A percentile compares a stretch with the other conserved stretches of the same genome.
These are phyloP conservation scores for Lutraria lutraria DNA, from an alignment of 2,888 invertebrate species.

Conservation along the genomic window DNA sequence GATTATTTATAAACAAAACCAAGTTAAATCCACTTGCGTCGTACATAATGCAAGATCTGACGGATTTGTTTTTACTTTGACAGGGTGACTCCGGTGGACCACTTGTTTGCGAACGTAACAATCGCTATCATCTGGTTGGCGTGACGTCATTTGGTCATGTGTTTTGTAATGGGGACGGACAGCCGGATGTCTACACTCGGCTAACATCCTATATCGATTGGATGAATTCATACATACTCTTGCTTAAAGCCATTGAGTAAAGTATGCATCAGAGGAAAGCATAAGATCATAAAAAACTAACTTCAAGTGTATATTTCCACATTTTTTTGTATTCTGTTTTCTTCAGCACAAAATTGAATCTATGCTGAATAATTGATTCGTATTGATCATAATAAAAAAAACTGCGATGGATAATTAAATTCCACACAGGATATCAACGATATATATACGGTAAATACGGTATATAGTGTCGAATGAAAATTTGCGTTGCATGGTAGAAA, in stretches of 20 bases:
- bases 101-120: slow-evolving; percentile 64
- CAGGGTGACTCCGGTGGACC: slow-evolving; percentile 74
- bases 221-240: slow-evolving; percentile 53
- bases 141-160: slow-evolving; percentile 70
- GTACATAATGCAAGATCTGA: not conserved
- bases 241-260: slow-evolving; percentile 26
- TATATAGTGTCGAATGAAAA: too few relatives aligned
- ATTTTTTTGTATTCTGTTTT: too few relatives aligned
- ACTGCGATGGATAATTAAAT: too few relatives aligned
- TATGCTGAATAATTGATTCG: too few relatives aligned
- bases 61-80: not conserved
- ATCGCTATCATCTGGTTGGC: slow-evolving; percentile 61
- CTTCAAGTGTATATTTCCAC: too few relatives aligned
- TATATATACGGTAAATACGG: too few relatives aligned
- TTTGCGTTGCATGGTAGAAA: too few relatives aligned
- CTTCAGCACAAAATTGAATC: too few relatives aligned
- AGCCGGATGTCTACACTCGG: slow-evolving; percentile 69
- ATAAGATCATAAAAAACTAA: too few relatives aligned
- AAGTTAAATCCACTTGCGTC: not conserved
- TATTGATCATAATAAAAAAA: too few relatives aligned
- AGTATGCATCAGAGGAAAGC: not conserved
- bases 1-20: not conserved
- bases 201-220: slow-evolving; percentile 63
- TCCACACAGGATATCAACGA: too few relatives aligned
- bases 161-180: slow-evolving; percentile 61